Evolutionary conservation across 2,797 vertebrate species (phyloP), one percentile per base, ranked within the genome.

Genomic region (Heteromormyrus szaboi): DNA sequence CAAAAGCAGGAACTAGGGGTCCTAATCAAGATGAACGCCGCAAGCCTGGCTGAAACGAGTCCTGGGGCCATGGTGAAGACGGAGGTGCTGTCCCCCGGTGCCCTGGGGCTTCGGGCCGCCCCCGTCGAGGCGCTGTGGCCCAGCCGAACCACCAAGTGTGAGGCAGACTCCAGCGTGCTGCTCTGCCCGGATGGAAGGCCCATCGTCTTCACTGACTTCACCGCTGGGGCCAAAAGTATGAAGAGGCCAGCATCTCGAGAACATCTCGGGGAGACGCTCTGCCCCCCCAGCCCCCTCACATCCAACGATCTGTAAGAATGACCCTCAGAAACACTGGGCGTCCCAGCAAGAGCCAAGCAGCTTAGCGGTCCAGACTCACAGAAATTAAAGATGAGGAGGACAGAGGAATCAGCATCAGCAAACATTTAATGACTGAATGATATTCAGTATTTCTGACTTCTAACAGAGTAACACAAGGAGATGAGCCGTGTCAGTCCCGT

Each of bases 161-260:
- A 99, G 93, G 98, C 98, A 0, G 98, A 99, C 92, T 99, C 98
- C 92, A 99, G 98, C 0, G 97, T 99, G 59, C 96, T 97, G 25
- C 96, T 98, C 8, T 96, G 97, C 88, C 96, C 96, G 0, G 97
- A 98, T 0, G 96, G 97, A 72, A 93, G 91, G 0, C 94, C 93
- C 0, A 90, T 94, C 48, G 91, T 95, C 83, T 95, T 95, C 89
- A 88, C 92, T 0, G 95, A 95, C 90, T 90, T 94, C 87, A 90
- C 92, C 76, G 89, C 86, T 19, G 92, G 94, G 44, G 92, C 91
- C 91, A 96, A 9, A 89, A 92, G 65, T 1, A 90, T 0, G 90
- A 97, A 96, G 91, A 95, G 93, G 90, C 94, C 97, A 0, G 93
- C 96, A 29, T 96, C 96, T 87, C 94, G 95, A 9, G 92, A 97